Percentiles rank a stretch among this genome's conserved stretches.
phyloP scores from a whole-genome alignment of 2,113 vertebrate species.

The Bos taurus region ARS-UCD2.0 NC_037329.1:116552501-116553000 shows the following conservation, averaged over 20 bases:
- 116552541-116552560: neutral
- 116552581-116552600: accelerated
- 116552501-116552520: neutral
- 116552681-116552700: neutral
- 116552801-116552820: neutral
- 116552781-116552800: neutral
- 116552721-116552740: neutral
- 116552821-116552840: neutral
- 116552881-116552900: neutral
- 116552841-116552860: neutral
- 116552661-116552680: neutral
- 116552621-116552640: neutral
- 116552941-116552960: neutral
- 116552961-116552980: neutral
- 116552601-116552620: neutral
- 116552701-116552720: neutral
- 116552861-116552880: neutral
- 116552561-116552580: neutral
- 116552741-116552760: neutral
- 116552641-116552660: neutral
- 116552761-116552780: neutral
- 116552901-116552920: neutral
- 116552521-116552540: neutral
- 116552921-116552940: neutral
- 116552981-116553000: neutral